Base-by-base conservation (phyloP, 2,888 invertebrate species). In the Drosophila mimica region DNA sequence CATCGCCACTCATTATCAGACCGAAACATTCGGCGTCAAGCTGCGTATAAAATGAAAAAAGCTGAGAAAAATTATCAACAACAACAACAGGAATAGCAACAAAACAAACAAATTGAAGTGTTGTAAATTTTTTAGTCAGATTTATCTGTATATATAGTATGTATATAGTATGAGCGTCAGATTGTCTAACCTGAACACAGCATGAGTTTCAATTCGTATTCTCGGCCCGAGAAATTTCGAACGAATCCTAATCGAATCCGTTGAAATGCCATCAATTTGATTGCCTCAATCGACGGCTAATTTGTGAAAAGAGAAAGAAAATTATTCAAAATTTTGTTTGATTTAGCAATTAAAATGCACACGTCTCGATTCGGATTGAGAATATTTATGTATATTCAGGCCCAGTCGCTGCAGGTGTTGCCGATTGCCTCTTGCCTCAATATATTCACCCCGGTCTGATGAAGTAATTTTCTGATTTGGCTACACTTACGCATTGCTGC, bases 251-350 rank as follows among this genome's bases (percentile, higher is more conserved):
- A 46, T 46, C 46, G 54, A 1, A 46, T 25, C 66, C 66, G 73
- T 65, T 76, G 78, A 75, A 80, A 76, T 76, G 71, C 88, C 83
- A 92, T 89, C 81, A 90, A 89, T 81, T 87, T 91, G 91, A 90
- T 88, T 87, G 85, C 79, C 70, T 91, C 89, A 85, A 90, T 91
- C 90, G 88, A 53, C 85, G 85, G 82, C 76, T 88, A 90, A 91
- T 91, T 92, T 90, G 72, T 70, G 74, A 81, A 85, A 79, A 82
- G 43, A 31, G 20, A 28, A 20, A 43, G 30, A 49, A 40, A 80
- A 82, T 82, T 87, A 87, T 79, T 79, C 76, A 79, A 77, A 79
- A 77, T 71, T 31, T 73, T 89, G 75, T 89, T 83, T 89, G 87
- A 91, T 70, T 87, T 72, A 75, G 59, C 76, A 79, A 89, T 89